Conservation (phyloP, 2,113 vertebrate genomes). For the Varanus komodoensis region DNA sequence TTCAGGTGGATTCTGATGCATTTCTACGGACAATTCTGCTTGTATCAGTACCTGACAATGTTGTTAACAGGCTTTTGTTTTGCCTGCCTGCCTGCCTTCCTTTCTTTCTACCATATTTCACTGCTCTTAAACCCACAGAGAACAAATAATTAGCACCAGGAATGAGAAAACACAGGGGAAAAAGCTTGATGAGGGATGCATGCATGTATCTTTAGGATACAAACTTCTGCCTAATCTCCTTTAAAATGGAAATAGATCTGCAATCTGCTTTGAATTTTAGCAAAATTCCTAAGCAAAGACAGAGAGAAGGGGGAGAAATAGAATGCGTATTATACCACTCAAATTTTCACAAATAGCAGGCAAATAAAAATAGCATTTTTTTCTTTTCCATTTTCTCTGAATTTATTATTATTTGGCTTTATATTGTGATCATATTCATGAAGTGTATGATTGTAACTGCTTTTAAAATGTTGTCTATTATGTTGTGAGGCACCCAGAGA, state of each 20-base stretch:
- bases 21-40: too few relatives aligned
- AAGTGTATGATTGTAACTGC: too few relatives aligned
- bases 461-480: too few relatives aligned
- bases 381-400: too few relatives aligned
- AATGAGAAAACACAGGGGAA: not conserved
- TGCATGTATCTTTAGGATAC: not conserved
- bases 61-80: slow-evolving; percentile 8
- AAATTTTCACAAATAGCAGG: too few relatives aligned
- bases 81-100: slow-evolving; percentile 33
- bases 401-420: too few relatives aligned
- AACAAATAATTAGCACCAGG: not conserved
- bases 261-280: not conserved
- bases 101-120: not conserved
- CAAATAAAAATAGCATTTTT: too few relatives aligned
- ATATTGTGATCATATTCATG: too few relatives aligned
- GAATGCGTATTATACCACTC: not conserved
- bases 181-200: not conserved
- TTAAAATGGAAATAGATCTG: not conserved
- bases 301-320: not conserved
- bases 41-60: slow-evolving; percentile 15
- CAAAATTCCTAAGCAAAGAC: not conserved
- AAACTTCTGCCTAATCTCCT: too few relatives aligned
- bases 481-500: too few relatives aligned
- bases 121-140: not conserved
- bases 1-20: slow-evolving; percentile 26